Percentiles rank a stretch among this genome's conserved stretches.
These are phyloP conservation scores for Plebejus melissa DNA, from an alignment of 2,888 invertebrate genomes.

Conservation along the genomic window DNA sequence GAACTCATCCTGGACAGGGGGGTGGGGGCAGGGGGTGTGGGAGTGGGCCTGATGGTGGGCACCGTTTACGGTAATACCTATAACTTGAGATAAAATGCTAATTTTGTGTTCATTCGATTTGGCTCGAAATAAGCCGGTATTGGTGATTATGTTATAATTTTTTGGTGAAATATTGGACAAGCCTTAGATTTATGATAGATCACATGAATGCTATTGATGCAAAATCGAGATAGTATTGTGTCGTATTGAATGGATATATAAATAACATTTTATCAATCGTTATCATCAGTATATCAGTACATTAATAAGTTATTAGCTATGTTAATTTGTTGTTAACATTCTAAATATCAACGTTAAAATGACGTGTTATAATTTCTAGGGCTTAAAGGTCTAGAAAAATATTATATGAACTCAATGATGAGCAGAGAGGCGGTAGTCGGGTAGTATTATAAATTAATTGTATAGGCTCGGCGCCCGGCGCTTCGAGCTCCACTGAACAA, in stretches of 20 bases:
- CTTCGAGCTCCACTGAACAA: constrained; percentile 14
- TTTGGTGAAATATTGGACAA: neutral
- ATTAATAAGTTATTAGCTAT: neutral
- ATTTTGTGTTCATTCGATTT: constrained; percentile 78
- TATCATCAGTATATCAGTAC: too few species aligned
- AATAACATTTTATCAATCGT: too few species aligned
- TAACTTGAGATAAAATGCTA: constrained; percentile 76
- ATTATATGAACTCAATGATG: neutral
- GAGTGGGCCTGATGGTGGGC: constrained; percentile 40
- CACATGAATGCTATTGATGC: neutral
- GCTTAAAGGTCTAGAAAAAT: neutral
- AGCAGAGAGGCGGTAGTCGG: neutral
- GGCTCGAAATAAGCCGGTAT: constrained; percentile 52
- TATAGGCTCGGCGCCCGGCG: neutral
- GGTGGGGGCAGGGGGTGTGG: constrained; percentile 36
- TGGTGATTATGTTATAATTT: neutral
- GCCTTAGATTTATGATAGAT: neutral
- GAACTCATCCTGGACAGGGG: constrained; percentile 57
- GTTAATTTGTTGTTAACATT: too few species aligned
- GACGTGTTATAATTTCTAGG: too few species aligned
- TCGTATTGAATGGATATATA: neutral
- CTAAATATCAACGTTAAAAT: too few species aligned
- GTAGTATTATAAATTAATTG: constrained; percentile 25
- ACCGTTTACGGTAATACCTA: constrained; percentile 62
- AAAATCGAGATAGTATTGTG: neutral